phyloP scores from a whole-genome alignment of 2,113 vertebrate species.

The Anarrhichthys ocellatus region DNA sequence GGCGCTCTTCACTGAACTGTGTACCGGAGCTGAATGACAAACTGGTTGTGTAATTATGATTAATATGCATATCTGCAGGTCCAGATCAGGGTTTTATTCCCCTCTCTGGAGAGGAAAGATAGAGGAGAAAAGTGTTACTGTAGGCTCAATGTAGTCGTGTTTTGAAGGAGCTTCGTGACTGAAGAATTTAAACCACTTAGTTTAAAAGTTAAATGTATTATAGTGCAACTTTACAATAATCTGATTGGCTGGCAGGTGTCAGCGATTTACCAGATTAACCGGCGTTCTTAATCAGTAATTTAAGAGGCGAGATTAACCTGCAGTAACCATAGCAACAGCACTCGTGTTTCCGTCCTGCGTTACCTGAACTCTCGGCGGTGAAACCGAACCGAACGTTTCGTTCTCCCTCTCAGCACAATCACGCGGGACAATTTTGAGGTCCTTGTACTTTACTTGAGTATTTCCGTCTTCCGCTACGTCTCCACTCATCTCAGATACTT shows the following conservation, averaged over 20 bases:
- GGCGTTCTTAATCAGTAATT: too few species aligned
- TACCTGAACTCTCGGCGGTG: too few species aligned
- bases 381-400: too few species aligned
- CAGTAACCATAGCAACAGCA: too few species aligned
- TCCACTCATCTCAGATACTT: neutral
- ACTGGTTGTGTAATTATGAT: conserved; percentile 53
- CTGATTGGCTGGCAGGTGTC: too few species aligned
- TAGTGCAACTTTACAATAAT: too few species aligned
- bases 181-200: neutral
- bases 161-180: neutral
- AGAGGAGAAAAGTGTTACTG: neutral
- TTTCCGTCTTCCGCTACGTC: neutral
- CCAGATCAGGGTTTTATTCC: neutral
- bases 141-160: neutral
- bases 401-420: too few species aligned
- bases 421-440: too few species aligned
- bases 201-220: neutral
- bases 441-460: too few species aligned
- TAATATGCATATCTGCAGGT: conserved; percentile 41
- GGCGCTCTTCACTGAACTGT: conserved; percentile 45
- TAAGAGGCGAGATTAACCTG: too few species aligned
- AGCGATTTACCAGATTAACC: neutral
- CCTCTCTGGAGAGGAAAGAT: neutral
- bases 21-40: conserved; percentile 50
- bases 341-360: too few species aligned